These are phyloP conservation scores for Heliornis fulica DNA, from an alignment of 2,113 vertebrate genomes.

Conservation along the genomic window DNA sequence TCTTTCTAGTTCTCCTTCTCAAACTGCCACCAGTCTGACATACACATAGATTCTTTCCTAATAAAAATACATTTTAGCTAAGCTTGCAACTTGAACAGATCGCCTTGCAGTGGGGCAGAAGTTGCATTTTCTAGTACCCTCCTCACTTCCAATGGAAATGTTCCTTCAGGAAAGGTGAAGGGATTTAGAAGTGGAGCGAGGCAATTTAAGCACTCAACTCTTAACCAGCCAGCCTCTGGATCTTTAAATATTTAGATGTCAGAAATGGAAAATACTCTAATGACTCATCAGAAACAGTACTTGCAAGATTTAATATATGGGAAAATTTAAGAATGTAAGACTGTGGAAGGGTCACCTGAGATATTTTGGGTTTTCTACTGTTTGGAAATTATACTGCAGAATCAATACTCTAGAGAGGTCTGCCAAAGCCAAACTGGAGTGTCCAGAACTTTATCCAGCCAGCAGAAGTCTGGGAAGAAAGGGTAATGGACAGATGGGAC, in stretches of 20 bases:
- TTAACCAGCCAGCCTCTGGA: neutral
- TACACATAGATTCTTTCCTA: neutral
- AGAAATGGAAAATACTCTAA: neutral
- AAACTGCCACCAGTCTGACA: neutral
- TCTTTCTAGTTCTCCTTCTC: neutral
- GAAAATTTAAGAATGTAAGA: neutral
- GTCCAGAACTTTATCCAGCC: neutral
- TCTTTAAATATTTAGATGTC: neutral
- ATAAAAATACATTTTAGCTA: neutral
- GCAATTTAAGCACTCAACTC: neutral
- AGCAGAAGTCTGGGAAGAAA: neutral
- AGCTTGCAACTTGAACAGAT: neutral
- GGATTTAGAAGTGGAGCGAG: neutral
- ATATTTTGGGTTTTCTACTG: neutral
- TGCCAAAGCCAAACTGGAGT: neutral
- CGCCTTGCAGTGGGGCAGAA: neutral
- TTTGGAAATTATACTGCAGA: neutral
- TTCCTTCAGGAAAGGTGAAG: neutral
- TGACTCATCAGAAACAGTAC: neutral
- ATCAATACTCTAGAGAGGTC: neutral
- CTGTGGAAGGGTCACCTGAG: neutral
- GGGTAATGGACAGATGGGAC: neutral
- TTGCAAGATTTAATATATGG: neutral
- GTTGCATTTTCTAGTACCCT: neutral
- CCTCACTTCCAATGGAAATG: neutral